Base-by-base conservation (phyloP, 1,140 invertebrate species). In the Homarus americanus region DNA sequence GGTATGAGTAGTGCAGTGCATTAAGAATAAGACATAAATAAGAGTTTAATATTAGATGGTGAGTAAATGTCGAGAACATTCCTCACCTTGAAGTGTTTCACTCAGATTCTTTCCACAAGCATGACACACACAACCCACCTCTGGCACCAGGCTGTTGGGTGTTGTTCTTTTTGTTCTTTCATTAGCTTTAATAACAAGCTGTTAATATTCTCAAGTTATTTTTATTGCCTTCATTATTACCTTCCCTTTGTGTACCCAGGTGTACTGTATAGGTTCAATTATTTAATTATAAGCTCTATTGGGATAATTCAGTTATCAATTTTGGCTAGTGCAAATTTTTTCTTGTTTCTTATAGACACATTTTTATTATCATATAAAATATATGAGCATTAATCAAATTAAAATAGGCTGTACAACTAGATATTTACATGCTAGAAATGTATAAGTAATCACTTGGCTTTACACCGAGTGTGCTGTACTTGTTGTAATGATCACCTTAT, bases 351-450 rank as follows among this genome's bases (percentile, higher is more conserved):
- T 28, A 9, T 20, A 20, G 2, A 12, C 2, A 32, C n/a, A 7
- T 66, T 66, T 66, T n/a, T n/a, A n/a, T n/a, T 66, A 5, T 66
- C n/a, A 66, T 66, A 32, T 66, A 28, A 66, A 66, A 3, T 66
- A 32, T 66, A 66, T 66, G 63, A 66, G 63, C 63, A 66, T 66
- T 66, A 66, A 66, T 66, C 63, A 66, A 66, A 66, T 66, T 28
- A 66, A 66, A 32, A 66, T 66, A 66, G 63, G n/a, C 12, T 66
- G 63, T 66, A 32, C 63, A 28, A 28, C 63, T 66, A 66, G 24
- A 66, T 66, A 66, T 28, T 28, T 5, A 66, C 4, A 32, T 66
- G 5, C 28, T 66, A 66, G 63, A 66, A 28, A 66, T 66, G 15
- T 58, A 12, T 20, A 58, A 66, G n/a, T 32, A 66, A 66, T 5